Conservation (phyloP, 2,797 vertebrate genomes). For the Gymnoscopelus microlampas region DNA sequence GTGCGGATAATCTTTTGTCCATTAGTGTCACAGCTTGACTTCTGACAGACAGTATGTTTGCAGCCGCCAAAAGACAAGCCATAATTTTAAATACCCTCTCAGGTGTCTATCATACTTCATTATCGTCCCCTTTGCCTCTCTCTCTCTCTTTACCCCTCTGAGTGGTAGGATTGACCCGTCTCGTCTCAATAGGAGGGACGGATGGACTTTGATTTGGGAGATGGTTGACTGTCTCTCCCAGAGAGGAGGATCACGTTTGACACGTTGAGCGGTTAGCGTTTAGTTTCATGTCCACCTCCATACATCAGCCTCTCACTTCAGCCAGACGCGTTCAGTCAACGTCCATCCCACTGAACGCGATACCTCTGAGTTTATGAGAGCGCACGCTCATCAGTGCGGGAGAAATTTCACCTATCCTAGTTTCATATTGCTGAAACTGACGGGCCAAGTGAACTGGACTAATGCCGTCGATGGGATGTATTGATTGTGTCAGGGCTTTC, state of each 20-base stretch:
- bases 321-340: slow-evolving; percentile 65
- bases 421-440: slow-evolving; percentile 13
- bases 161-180: slow-evolving; percentile 42
- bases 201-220: slow-evolving; percentile 72
- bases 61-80: no score
- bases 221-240: slow-evolving; percentile 68
- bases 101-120: slow-evolving; percentile 5
- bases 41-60: no score
- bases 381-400: slow-evolving; percentile 45
- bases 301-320: slow-evolving; percentile 69
- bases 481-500: no score
- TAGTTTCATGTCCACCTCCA: slow-evolving; percentile 74
- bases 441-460: slow-evolving; percentile 40
- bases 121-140: slow-evolving; percentile 8
- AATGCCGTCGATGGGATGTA: slow-evolving; percentile 3
- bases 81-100: background rate
- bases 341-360: slow-evolving; percentile 61
- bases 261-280: slow-evolving; percentile 74
- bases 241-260: slow-evolving; percentile 77
- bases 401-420: no score
- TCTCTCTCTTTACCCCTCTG: slow-evolving; percentile 6
- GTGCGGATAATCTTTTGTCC: no score
- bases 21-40: no score
- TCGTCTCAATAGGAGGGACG: slow-evolving; percentile 56
- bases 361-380: slow-evolving; percentile 47